Percentiles rank a stretch among this genome's conserved stretches.
These are phyloP conservation scores for Heliconius himera DNA, from an alignment of 1,140 invertebrate species.

Conservation along the genomic window DNA sequence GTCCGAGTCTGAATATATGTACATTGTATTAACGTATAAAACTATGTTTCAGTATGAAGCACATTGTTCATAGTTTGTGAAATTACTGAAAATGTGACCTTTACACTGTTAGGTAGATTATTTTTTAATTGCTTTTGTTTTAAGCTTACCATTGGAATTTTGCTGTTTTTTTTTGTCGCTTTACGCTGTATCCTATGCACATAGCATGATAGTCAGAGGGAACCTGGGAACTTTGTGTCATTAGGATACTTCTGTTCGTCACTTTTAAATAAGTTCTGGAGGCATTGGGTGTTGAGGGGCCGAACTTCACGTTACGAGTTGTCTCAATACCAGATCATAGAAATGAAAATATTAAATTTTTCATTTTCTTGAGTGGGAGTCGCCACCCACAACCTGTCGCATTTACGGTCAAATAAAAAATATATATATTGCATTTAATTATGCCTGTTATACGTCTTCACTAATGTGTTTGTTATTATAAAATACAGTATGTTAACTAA, in stretches of 20 bases:
- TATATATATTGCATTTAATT: background rate
- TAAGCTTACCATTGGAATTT: background rate
- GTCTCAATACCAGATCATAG: too few species aligned
- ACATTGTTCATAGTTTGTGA: background rate
- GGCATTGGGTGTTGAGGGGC: too few species aligned
- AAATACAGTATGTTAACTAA: background rate
- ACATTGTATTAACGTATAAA: background rate
- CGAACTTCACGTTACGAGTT: too few species aligned
- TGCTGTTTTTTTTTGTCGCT: background rate
- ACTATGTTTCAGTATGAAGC: background rate
- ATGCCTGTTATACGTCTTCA: background rate
- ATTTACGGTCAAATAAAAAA: too few species aligned
- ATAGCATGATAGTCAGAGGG: too few species aligned
- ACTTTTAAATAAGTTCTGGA: too few species aligned
- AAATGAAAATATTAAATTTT: too few species aligned
- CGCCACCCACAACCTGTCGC: too few species aligned
- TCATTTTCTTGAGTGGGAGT: too few species aligned
- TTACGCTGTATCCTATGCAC: too few species aligned
- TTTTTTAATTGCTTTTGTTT: background rate
- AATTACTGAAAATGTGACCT: background rate
- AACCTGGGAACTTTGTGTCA: too few species aligned
- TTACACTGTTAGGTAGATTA: background rate
- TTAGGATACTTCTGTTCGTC: too few species aligned
- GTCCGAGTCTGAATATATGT: background rate
- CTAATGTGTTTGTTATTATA: background rate